These are phyloP conservation scores for Dinomys branickii DNA, from an alignment of 2,113 vertebrate genomes.

Conservation along the genomic window DNA sequence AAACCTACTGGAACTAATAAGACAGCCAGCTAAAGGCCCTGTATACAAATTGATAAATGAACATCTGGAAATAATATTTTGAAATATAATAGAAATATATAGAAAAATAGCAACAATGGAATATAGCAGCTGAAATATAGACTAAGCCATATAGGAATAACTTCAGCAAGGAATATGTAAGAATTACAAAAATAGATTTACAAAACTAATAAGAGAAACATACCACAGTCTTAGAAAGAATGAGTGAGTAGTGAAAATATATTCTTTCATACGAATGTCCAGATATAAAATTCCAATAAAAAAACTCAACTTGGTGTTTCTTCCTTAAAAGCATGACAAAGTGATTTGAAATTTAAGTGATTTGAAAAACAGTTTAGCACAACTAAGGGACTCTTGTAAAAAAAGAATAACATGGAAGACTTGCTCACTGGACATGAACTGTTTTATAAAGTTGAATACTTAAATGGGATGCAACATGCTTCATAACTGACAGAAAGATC, in stretches of 20 bases:
- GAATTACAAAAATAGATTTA: neutral
- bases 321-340: constrained; percentile 51
- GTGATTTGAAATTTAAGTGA: constrained; percentile 59
- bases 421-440: constrained; percentile 17
- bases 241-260: neutral
- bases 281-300: constrained; percentile 29
- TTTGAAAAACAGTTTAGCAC: constrained; percentile 47
- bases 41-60: constrained; percentile 2
- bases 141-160: neutral
- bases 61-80: constrained; percentile 16
- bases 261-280: constrained; percentile 46
- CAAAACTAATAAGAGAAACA: neutral
- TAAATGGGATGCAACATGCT: neutral
- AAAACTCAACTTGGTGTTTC: constrained; percentile 46
- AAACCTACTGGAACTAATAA: constrained; percentile 10
- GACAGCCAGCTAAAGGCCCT: neutral
- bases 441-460: constrained; percentile 37
- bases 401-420: constrained; percentile 6
- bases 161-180: neutral
- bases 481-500: constrained; percentile 1
- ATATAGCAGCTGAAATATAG: neutral
- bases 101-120: neutral
- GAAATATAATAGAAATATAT: constrained; percentile 23
- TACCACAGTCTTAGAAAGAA: neutral
- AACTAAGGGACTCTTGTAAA: constrained; percentile 27